Evolutionary conservation across 1,140 invertebrate genomes (phyloP).

Genomic region (Stenopsyche tienmushanensis): DNA sequence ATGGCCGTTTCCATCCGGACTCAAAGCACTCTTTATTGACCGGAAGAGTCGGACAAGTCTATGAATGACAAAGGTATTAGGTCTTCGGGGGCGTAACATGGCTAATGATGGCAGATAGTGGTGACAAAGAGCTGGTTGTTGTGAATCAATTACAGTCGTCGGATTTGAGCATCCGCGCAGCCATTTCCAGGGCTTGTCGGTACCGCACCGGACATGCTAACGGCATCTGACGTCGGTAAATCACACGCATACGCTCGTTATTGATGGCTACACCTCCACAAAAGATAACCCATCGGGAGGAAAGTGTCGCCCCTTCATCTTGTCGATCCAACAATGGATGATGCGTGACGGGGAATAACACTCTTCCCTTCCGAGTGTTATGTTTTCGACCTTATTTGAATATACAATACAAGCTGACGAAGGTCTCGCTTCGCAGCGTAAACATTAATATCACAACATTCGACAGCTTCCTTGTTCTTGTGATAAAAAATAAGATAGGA

Average conservation of each 20-base stretch:
- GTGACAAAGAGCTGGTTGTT: no score
- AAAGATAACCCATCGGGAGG: background rate
- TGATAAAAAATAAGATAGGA: background rate
- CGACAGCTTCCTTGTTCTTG: background rate
- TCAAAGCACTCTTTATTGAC: no score
- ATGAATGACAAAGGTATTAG: no score
- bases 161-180: no score
- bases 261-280: background rate
- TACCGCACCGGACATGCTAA: background rate
- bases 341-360: no score
- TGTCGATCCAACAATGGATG: no score
- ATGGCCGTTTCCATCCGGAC: no score
- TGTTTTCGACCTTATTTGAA: background rate
- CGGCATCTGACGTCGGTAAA: background rate
- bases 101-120: background rate
- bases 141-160: background rate
- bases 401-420: background rate
- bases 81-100: background rate
- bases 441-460: background rate
- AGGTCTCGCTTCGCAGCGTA: background rate
- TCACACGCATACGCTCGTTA: background rate
- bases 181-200: no score
- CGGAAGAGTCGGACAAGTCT: no score
- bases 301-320: background rate
- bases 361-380: no score